Conservation (phyloP, 2,113 vertebrate genomes). For the Columba janthina region DNA sequence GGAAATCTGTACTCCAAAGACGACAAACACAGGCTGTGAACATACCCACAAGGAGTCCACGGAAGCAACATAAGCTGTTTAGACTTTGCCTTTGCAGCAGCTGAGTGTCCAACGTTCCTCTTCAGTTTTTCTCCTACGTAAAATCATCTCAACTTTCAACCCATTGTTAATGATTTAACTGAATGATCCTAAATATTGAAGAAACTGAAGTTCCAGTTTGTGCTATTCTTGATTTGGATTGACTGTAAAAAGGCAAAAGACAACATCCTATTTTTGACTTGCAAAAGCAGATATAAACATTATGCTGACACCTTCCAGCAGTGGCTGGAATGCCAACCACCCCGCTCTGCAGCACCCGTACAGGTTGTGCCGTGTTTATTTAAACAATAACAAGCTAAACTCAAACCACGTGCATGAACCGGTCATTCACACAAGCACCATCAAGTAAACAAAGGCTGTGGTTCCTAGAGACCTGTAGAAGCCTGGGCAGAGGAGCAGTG, state of each 20-base stretch:
- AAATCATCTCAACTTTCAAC: not conserved
- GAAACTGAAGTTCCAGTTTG: not conserved
- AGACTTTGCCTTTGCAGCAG: not conserved
- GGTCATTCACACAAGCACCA: not conserved
- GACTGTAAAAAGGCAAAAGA: not conserved
- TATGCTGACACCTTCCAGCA: not conserved
- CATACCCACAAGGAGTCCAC: not conserved
- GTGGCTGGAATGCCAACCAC: not conserved
- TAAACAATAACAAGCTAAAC: not conserved
- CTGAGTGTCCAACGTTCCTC: not conserved
- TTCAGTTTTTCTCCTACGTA: not conserved
- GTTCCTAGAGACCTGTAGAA: not conserved
- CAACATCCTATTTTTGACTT: not conserved
- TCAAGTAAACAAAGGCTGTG: not conserved
- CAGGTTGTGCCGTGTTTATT: not conserved
- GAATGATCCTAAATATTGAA: not conserved
- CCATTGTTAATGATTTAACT: not conserved
- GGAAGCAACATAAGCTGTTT: not conserved
- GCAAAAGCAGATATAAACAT: not conserved
- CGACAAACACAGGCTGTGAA: not conserved
- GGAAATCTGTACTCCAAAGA: conserved; percentile 2
- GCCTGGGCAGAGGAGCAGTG: not conserved
- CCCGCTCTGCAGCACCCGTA: not conserved
- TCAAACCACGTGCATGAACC: not conserved
- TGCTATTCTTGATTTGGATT: not conserved